Conservation (phyloP, 2,888 invertebrate genomes). For the Diplazon laetatorius region DNA sequence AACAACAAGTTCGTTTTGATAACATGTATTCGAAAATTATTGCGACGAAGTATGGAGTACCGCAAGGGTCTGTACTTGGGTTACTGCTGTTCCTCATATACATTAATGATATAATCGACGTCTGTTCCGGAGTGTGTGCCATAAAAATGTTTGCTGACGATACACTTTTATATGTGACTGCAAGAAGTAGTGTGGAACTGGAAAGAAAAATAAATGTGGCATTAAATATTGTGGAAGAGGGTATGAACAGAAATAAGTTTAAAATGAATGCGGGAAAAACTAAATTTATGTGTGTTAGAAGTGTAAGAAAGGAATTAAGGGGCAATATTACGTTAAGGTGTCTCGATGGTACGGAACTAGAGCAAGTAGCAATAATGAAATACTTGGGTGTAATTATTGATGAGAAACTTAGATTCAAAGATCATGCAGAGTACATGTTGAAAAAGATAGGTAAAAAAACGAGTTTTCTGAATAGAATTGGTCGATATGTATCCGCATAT, state of each 20-base stretch:
- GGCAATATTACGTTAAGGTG: slow-evolving; percentile 24
- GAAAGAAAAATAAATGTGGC: slow-evolving; percentile 12
- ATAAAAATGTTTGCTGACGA: slow-evolving; percentile 42
- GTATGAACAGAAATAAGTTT: too few species aligned
- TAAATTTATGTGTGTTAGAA: not conserved
- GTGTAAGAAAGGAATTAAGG: slow-evolving; percentile 34
- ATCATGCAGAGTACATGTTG: slow-evolving; percentile 44
- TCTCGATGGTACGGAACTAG: slow-evolving; percentile 5
- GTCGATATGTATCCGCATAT: slow-evolving; percentile 21
- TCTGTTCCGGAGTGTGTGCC: not conserved
- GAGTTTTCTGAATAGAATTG: slow-evolving; percentile 49
- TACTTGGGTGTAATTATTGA: slow-evolving; percentile 51
- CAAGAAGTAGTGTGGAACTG: slow-evolving; percentile 8
- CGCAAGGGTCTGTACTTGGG: too few species aligned
- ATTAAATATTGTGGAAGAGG: not conserved
- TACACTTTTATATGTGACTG: slow-evolving; percentile 33
- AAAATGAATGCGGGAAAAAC: too few species aligned
- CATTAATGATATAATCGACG: too few species aligned
- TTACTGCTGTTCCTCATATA: too few species aligned
- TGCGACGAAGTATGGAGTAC: too few species aligned
- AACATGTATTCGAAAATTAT: too few species aligned
- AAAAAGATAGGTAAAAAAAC: slow-evolving; percentile 51
- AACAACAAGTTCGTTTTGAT: not conserved
- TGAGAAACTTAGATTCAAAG: slow-evolving; percentile 10
- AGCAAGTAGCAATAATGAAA: slow-evolving; percentile 33